Conservation (phyloP, 2,797 vertebrate species). For the Tamandua tetradactyla region DNA sequence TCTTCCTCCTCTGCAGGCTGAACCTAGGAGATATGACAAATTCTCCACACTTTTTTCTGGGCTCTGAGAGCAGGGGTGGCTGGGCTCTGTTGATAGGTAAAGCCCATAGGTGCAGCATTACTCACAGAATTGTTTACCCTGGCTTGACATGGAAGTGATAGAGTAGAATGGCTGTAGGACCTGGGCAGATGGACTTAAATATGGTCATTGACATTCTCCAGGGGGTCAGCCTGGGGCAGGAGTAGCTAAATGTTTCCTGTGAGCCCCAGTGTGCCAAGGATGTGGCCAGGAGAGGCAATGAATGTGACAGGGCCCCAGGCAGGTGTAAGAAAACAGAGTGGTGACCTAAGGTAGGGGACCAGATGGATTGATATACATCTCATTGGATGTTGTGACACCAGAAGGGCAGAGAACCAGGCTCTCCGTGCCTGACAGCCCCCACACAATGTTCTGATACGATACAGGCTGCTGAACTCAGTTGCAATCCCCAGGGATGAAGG, state of each 20-base stretch:
- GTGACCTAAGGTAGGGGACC: background rate
- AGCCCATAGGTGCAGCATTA: background rate
- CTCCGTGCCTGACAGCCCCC: background rate
- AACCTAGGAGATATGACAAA: background rate
- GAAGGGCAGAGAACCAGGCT: background rate
- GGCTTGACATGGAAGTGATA: background rate
- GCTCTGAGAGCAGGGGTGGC: background rate
- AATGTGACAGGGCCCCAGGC: background rate
- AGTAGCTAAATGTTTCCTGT: background rate
- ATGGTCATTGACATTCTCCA: background rate
- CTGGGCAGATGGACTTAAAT: background rate
- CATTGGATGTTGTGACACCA: background rate
- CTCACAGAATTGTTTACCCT: background rate
- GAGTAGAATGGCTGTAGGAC: background rate
- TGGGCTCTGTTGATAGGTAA: background rate
- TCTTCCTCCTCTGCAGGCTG: background rate
- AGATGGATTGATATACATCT: background rate
- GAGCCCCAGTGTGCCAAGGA: background rate
- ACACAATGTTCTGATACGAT: background rate
- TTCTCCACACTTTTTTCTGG: background rate
- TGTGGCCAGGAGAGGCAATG: background rate
- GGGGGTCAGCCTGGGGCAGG: background rate
- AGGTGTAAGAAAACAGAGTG: background rate
- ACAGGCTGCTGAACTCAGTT: background rate
- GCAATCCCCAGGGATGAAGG: background rate